Percentiles rank a stretch among this genome's conserved stretches.
Evolutionary conservation across 2,113 vertebrate genomes (phyloP).

Genomic region (Poecilia latipinna): DNA sequence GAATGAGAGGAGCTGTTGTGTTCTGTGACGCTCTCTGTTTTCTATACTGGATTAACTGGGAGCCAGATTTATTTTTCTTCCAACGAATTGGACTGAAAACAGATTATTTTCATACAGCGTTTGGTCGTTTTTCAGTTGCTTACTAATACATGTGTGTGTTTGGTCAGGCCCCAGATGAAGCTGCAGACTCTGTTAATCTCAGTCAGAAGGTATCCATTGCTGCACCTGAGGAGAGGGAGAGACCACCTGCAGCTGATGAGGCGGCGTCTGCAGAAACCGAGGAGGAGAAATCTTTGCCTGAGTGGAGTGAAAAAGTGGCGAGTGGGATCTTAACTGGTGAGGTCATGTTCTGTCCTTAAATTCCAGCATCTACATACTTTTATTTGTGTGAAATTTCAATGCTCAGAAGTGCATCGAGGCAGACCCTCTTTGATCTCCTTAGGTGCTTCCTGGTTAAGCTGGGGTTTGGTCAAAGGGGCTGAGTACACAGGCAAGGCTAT

Average conservation of each 20-base stretch:
- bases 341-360: conserved; percentile 6
- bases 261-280: conserved; percentile 17
- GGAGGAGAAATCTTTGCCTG: conserved; percentile 82
- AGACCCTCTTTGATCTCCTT: conserved; percentile 24
- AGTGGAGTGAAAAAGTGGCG: conserved; percentile 97
- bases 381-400: not conserved
- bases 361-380: not conserved
- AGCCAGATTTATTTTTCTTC: not conserved
- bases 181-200: conserved; percentile 85
- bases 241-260: conserved; percentile 61
- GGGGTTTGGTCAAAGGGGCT: conserved; percentile 95
- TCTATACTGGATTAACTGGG: conserved; percentile 17
- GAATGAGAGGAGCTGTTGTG: conserved; percentile 49
- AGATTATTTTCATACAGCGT: not conserved
- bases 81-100: conserved; percentile 3
- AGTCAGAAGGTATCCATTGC: conserved; percentile 84
- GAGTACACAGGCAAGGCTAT: conserved; percentile 96
- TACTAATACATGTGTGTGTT: conserved; percentile 55
- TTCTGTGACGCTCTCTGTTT: conserved; percentile 6
- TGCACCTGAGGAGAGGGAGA: conserved; percentile 69
- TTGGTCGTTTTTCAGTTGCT: not conserved
- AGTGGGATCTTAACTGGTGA: conserved; percentile 94
- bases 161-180: conserved; percentile 83
- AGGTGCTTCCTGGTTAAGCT: conserved; percentile 98
- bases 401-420: not conserved